These are phyloP conservation scores for Agrilus biguttatus DNA, from an alignment of 2,888 invertebrate genomes.

Conservation along the genomic window DNA sequence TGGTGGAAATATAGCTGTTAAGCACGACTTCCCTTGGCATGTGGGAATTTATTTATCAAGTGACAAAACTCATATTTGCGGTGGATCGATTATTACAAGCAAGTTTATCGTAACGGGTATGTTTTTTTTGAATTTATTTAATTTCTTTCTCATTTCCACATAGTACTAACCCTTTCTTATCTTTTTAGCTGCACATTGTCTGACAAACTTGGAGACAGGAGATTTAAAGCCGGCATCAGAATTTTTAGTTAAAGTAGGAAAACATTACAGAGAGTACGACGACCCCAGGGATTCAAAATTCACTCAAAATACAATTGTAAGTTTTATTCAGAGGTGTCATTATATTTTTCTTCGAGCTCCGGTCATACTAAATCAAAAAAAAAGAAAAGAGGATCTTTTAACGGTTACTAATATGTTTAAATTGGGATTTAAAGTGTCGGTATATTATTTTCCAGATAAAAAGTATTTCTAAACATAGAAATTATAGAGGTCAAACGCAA, in stretches of 20 bases:
- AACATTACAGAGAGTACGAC: slow-evolving; percentile 17
- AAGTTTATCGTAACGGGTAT: slow-evolving; percentile 20
- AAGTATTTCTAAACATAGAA: slow-evolving; percentile 11
- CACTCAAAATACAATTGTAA: slow-evolving; percentile 3
- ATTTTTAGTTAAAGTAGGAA: slow-evolving; percentile 18
- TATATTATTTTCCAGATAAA: slow-evolving; percentile 11
- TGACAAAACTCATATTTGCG: slow-evolving; percentile 14
- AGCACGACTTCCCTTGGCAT: slow-evolving; percentile 18
- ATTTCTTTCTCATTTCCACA: background rate
- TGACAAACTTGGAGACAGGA: slow-evolving; percentile 12
- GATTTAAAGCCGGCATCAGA: slow-evolving; percentile 2
- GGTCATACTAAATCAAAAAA: too few species aligned
- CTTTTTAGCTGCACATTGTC: slow-evolving; percentile 23
- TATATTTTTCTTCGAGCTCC: too few species aligned
- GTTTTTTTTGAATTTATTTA: background rate
- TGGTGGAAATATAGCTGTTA: background rate
- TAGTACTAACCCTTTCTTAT: background rate
- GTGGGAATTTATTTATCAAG: slow-evolving; percentile 16
- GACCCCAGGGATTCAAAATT: slow-evolving; percentile 13
- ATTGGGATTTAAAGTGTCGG: too few species aligned
- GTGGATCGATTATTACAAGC: slow-evolving; percentile 19
- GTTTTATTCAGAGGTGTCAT: too few species aligned
- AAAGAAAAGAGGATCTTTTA: too few species aligned
- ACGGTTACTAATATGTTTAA: too few species aligned
- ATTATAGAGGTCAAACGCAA: slow-evolving; percentile 15